Percentiles rank a stretch among this genome's conserved stretches.
Evolutionary conservation across 2,797 vertebrate species (phyloP).

Genomic region (Cryptoprocta ferox): DNA sequence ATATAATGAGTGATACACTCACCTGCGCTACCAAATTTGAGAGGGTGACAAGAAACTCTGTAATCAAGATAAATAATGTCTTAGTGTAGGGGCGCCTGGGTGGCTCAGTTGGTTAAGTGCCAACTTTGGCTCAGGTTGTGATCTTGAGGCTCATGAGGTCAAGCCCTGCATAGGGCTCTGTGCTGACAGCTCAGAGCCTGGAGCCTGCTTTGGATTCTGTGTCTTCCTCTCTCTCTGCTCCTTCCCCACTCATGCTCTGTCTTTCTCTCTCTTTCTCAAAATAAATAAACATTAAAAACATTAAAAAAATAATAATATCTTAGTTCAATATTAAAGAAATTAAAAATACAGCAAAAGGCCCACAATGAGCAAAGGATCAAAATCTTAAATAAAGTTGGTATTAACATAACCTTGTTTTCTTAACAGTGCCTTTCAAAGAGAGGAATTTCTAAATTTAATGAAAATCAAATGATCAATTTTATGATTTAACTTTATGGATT

Average conservation of each 20-base stretch:
- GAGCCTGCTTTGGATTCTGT: too few species aligned
- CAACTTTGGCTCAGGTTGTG: too few species aligned
- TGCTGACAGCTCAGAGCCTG: too few species aligned
- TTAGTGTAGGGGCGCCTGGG: background rate
- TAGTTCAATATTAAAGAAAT: background rate
- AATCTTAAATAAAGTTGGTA: background rate
- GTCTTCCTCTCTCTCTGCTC: too few species aligned
- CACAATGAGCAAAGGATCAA: background rate
- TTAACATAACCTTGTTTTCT: background rate
- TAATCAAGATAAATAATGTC: background rate
- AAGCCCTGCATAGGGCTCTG: too few species aligned
- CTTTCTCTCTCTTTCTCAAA: too few species aligned
- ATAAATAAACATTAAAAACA: background rate
- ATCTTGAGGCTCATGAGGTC: too few species aligned
- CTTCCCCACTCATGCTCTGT: too few species aligned
- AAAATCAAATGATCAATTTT: background rate
- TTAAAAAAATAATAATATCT: background rate
- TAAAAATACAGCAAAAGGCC: background rate
- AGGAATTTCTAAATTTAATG: constrained; percentile 8
- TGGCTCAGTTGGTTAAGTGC: too few species aligned
- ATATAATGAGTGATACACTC: background rate
- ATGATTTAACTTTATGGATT: constrained; percentile 2
- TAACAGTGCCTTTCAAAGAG: background rate
- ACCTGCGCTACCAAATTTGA: background rate
- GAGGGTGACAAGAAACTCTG: background rate